These are phyloP conservation scores for Gavialis gangeticus DNA, from an alignment of 2,113 vertebrate genomes.

Conservation along the genomic window DNA sequence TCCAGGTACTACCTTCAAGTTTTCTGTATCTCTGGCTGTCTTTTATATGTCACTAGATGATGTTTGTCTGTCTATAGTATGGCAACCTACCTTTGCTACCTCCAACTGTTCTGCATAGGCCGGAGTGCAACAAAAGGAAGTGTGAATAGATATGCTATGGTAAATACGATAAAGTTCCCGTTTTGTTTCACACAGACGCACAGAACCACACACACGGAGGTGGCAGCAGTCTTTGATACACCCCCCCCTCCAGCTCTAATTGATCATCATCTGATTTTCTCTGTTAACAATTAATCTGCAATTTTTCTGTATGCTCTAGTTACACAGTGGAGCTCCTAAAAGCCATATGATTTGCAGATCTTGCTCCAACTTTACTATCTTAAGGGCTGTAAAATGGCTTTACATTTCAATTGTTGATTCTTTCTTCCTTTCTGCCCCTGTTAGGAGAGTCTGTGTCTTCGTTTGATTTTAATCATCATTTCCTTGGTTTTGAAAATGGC, in stretches of 20 bases:
- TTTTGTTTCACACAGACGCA: too few species aligned
- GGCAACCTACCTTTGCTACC: too few species aligned
- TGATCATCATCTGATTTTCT: neutral
- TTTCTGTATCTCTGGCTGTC: too few species aligned
- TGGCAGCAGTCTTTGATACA: accelerated
- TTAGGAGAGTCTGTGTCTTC: neutral
- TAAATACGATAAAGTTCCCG: too few species aligned
- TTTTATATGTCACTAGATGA: too few species aligned
- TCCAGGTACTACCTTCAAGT: too few species aligned
- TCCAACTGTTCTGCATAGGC: too few species aligned
- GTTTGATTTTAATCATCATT: accelerated
- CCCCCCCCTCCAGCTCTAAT: neutral
- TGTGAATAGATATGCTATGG: too few species aligned
- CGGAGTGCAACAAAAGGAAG: too few species aligned
- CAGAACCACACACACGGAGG: neutral
- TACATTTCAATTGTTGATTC: neutral
- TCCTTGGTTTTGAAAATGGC: neutral
- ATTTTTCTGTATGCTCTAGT: neutral
- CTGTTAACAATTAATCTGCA: neutral
- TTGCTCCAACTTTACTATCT: neutral
- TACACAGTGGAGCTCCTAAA: neutral
- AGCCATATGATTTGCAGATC: neutral
- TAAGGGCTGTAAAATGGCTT: neutral
- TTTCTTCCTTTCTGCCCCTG: neutral
- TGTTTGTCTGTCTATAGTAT: too few species aligned